Evolutionary conservation across 2,888 invertebrate genomes (phyloP).

Genomic region (Entomobrya proxima): DNA sequence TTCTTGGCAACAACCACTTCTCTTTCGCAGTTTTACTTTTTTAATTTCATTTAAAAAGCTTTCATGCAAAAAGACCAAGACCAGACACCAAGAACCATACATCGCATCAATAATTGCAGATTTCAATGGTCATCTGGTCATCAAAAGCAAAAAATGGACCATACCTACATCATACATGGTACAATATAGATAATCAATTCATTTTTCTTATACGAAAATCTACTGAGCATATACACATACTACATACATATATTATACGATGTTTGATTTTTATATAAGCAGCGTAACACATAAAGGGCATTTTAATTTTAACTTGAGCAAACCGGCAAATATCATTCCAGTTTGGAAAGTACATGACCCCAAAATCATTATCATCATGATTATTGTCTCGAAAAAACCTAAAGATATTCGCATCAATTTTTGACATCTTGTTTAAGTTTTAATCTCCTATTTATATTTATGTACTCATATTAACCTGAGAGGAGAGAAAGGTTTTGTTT

Average conservation of each 20-base stretch:
- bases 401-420: neutral
- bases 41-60: neutral
- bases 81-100: slow-evolving; percentile 2
- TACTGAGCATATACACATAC: neutral
- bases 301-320: neutral
- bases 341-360: slow-evolving; percentile 8
- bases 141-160: neutral
- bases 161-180: neutral
- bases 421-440: slow-evolving; percentile 12
- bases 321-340: neutral
- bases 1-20: too few relatives aligned
- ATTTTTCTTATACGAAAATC: neutral
- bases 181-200: neutral
- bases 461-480: too few relatives aligned
- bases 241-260: neutral
- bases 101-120: neutral
- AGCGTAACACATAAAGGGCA: neutral
- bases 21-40: too few relatives aligned
- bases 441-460: neutral
- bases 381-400: too few relatives aligned
- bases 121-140: neutral
- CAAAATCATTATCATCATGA: neutral
- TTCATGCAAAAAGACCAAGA: slow-evolving; percentile 8
- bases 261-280: neutral
- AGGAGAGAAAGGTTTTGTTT: too few relatives aligned